Percentiles rank a stretch among this genome's conserved stretches.
Conservation (phyloP, 2,888 invertebrate species). For the Synanthedon tipuliformis region DNA sequence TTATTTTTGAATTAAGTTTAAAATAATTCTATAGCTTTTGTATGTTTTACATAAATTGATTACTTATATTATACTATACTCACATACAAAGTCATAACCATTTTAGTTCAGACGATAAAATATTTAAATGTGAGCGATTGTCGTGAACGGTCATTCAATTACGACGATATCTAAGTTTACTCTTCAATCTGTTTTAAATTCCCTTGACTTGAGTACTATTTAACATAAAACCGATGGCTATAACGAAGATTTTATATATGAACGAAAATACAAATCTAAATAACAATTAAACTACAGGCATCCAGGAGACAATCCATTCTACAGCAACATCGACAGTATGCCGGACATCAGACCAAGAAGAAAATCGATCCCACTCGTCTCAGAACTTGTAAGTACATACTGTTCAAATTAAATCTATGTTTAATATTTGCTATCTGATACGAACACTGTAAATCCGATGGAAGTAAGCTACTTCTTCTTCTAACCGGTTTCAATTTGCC, state of each 20-base stretch:
- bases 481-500: slow-evolving; percentile 51
- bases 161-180: neutral
- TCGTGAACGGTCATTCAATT: neutral
- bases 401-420: slow-evolving; percentile 8
- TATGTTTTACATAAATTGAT: too few species aligned
- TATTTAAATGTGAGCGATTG: too few species aligned
- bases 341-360: slow-evolving; percentile 97
- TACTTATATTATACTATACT: too few species aligned
- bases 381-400: slow-evolving; percentile 97
- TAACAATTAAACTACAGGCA: slow-evolving; percentile 67
- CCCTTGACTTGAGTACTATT: neutral
- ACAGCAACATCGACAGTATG: slow-evolving; percentile 99
- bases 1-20: too few species aligned
- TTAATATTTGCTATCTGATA: slow-evolving; percentile 22
- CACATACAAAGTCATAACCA: too few species aligned
- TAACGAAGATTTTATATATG: neutral
- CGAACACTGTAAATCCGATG: slow-evolving; percentile 26
- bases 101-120: too few species aligned
- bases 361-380: slow-evolving; percentile 97
- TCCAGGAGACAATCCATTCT: slow-evolving; percentile 97
- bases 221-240: neutral
- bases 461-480: slow-evolving; percentile 42
- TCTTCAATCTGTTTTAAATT: neutral
- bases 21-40: too few species aligned
- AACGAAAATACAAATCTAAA: neutral